Base-by-base conservation (phyloP, 2,888 invertebrate genomes). In the Orthonevra nobilis region DNA sequence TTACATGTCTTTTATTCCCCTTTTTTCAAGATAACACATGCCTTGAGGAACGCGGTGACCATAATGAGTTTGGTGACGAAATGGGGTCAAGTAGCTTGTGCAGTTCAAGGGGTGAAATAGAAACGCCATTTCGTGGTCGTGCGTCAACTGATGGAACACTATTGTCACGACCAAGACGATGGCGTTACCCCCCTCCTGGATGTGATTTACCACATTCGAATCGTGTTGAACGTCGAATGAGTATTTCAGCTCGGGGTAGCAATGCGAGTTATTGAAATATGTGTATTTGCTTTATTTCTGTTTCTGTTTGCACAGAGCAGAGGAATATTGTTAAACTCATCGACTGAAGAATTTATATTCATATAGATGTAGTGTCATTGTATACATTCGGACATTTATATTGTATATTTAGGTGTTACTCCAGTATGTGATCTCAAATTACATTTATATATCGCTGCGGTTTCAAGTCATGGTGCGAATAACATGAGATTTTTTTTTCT, bases 71-170 rank as follows among this genome's bases (percentile, higher is more conserved):
- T 69, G 91, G 90, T 0, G 92, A 92, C 66, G 88, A 87, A 48
- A 88, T 86, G 68, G 87, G 86, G 69, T 85, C 85, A 83, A 83
- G 86, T 85, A 83, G 83, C 85, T 85, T 82, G 84, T 90, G 90
- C 61, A 89, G 83, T 90, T 91, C 56, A 82, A 90, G 50, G 77
- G 86, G 83, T 82, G 87, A 86, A 46, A 83, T 88, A 2, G 87
- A 87, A 63, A 82, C 87, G 10, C 93, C 93, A 82, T 95, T 95
- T 88, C 90, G 95, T 7, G 92, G 92, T 44, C 90, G 95, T 38
- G 95, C 95, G 40, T 94, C 93, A 81, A 95, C 95, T 0, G 95
- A 95, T 86, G 92, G 93, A 4, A 91, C 91, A 58, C 85, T 92
- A 36, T 86, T 88, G 48, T 92, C 93, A 12, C 90, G 91, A 7